A percentile compares a stretch with the other conserved stretches of the same genome.
Evolutionary conservation across 2,888 invertebrate genomes (phyloP).

Genomic region (Mimachlamys varia): DNA sequence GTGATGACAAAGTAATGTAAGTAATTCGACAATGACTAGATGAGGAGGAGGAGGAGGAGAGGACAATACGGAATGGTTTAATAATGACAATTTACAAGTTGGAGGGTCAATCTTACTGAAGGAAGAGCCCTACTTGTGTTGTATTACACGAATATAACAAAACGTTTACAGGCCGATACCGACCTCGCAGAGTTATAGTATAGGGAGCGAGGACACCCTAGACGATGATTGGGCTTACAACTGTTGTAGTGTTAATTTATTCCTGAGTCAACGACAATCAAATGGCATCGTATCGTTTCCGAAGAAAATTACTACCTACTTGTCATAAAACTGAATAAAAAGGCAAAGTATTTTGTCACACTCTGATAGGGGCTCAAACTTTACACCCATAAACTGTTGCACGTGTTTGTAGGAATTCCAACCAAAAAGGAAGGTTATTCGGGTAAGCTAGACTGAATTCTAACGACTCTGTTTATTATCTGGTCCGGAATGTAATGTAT

Average conservation of each 20-base stretch:
- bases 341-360: constrained; percentile 2
- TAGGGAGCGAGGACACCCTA: neutral
- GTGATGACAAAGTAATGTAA: neutral
- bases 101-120: neutral
- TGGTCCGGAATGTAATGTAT: neutral
- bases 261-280: neutral
- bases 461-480: neutral
- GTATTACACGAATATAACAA: neutral
- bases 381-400: neutral
- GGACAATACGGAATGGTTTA: neutral
- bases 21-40: neutral
- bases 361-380: neutral
- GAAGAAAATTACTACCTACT: neutral
- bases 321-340: neutral
- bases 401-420: neutral
- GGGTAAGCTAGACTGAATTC: neutral
- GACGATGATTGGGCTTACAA: neutral
- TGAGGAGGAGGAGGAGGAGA: neutral
- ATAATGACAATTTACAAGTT: neutral
- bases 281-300: neutral
- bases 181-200: neutral
- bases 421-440: neutral
- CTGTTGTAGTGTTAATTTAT: neutral
- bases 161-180: neutral
- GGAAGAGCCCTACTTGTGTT: neutral